Evolutionary conservation across 2,113 vertebrate genomes (phyloP), one percentile per base, ranked within the genome.

Genomic region (Octodon degus): DNA sequence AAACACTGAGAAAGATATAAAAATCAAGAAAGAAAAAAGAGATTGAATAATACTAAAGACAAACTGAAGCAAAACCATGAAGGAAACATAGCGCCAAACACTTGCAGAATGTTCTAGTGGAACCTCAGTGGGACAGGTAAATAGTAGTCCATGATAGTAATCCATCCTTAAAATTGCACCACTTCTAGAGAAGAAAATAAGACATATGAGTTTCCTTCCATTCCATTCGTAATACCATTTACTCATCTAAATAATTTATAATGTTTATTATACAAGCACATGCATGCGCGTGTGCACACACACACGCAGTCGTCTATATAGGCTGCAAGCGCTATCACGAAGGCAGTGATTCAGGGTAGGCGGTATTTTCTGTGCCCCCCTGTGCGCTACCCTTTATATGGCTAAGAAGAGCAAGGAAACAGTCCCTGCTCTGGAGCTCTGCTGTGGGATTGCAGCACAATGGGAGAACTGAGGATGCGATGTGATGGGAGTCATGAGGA

Each of bases 41-140:
- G n/a, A 27, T 20, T 81, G 11, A 63, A 30, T 17, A 63, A 7
- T 89, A 65, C 34, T 16, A 53, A 68, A 27, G 9, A 19, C 62
- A 87, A 80, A 87, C 22, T 27, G 76, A 86, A 93, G 11, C 47
- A 86, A 93, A 93, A 47, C 85, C 62, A 32, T 65, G 14, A 63
- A 86, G 53, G 22, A 43, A 81, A n/a, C 0, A 50, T 47, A 43
- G 34, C 11, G 20, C 14, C 47, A 81, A 87, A 62, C 24, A 70
- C 34, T 10, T 58, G 30, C 8, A 70, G 76, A 37, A 14, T 22
- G 7, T 82, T 60, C 10, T 87, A 74, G 65, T 62, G 37, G 30
- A 82, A 72, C 32, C n/a, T 88, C 11, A 1, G 20, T 65, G 4
- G 55, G 40, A 81, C 60, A 40, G 16, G 76, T 58, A 85, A 58